Percentiles rank a stretch among this genome's conserved stretches.
Conservation (phyloP, 53 echinoderm and acorn worm species). For the Actinopyga echinites region DNA sequence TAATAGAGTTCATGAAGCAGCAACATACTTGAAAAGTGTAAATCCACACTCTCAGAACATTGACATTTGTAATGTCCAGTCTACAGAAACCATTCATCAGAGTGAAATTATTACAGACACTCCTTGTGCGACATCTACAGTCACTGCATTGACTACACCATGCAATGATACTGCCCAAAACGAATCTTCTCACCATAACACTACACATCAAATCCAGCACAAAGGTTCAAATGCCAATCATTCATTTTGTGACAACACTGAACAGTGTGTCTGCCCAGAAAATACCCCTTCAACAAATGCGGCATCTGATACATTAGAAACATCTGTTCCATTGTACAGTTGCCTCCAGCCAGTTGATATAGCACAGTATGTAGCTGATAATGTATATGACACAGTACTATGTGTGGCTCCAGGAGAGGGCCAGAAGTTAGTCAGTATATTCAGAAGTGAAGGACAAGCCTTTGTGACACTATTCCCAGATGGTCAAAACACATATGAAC, state of each 20-base stretch:
- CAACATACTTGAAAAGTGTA: conserved; percentile 52
- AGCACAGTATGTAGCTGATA: conserved; percentile 50
- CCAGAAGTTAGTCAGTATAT: conserved; percentile 53
- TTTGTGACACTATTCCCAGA: conserved; percentile 67
- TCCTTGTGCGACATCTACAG: no score
- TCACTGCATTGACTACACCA: no score
- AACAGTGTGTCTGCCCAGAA: not conserved
- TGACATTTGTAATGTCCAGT: no score
- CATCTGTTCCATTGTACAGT: conserved; percentile 32
- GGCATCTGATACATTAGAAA: not conserved
- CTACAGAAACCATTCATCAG: no score
- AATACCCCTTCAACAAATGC: not conserved
- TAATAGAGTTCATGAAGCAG: conserved; percentile 31
- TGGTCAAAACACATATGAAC: conserved; percentile 61
- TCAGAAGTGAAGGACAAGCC: conserved; percentile 54
- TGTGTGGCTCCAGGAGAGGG: conserved; percentile 69
- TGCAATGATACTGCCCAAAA: no score
- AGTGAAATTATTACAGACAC: no score
- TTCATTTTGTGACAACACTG: no score
- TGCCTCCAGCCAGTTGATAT: conserved; percentile 63
- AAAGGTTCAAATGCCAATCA: no score
- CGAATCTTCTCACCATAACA: no score
- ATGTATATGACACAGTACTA: conserved; percentile 51
- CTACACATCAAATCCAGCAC: no score
- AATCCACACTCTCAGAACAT: conserved; percentile 4